These are phyloP conservation scores for Trichopoda pennipes DNA, from an alignment of 2,888 invertebrate genomes.

Conservation along the genomic window DNA sequence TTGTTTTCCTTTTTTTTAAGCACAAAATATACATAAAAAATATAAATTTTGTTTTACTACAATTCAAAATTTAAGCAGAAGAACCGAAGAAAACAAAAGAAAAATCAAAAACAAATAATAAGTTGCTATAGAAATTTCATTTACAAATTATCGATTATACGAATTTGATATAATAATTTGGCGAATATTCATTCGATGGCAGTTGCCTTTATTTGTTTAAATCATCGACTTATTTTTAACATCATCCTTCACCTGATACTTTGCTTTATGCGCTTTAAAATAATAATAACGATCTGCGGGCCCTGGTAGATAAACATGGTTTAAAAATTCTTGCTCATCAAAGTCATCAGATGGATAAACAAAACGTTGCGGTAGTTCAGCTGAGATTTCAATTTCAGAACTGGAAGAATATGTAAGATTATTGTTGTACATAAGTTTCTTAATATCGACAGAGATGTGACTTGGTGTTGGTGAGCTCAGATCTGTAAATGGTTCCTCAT, in stretches of 20 bases:
- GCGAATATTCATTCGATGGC: background rate
- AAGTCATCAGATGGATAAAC: slow-evolving; percentile 71
- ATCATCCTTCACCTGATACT: slow-evolving; percentile 23
- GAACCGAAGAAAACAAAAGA: background rate
- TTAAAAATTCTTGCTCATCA: slow-evolving; percentile 70
- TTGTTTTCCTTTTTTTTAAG: slow-evolving; percentile 11
- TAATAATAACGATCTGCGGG: slow-evolving; percentile 71
- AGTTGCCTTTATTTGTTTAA: background rate
- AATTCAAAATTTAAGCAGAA: slow-evolving; percentile 1
- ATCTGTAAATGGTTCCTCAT: slow-evolving; percentile 18
- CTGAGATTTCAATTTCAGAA: background rate
- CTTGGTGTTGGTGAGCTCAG: background rate
- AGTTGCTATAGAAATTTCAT: slow-evolving; percentile 71
- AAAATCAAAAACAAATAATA: slow-evolving; percentile 25
- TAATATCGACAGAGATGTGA: background rate
- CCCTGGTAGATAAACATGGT: slow-evolving; percentile 72
- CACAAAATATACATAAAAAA: slow-evolving; percentile 30
- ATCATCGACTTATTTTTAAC: slow-evolving; percentile 33
- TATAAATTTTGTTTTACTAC: slow-evolving; percentile 36
- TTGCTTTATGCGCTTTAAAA: slow-evolving; percentile 46
- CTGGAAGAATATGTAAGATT: background rate
- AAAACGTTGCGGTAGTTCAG: slow-evolving; percentile 49
- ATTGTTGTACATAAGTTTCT: slow-evolving; percentile 2
- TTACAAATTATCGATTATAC: slow-evolving; percentile 59
- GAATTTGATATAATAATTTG: slow-evolving; percentile 2